Percentiles rank a stretch among this genome's conserved stretches.
These are phyloP conservation scores for Tortricodes alternella DNA, from an alignment of 2,888 invertebrate species.

Conservation along the genomic window DNA sequence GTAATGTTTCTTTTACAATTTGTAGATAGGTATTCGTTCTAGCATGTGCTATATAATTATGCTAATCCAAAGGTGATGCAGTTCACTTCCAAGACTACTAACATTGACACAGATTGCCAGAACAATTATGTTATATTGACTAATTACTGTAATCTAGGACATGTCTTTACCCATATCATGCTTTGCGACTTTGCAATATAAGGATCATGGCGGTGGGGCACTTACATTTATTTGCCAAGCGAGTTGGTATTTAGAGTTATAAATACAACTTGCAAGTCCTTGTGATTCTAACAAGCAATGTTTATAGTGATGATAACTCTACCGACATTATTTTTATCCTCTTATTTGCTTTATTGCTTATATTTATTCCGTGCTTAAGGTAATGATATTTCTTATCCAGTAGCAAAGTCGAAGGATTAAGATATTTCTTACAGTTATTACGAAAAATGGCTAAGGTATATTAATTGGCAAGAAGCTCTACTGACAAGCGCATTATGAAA, in stretches of 20 bases:
- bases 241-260: not conserved
- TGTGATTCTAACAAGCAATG: not conserved
- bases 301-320: not conserved
- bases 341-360: too few relatives aligned
- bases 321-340: too few relatives aligned
- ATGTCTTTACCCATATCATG: conserved; percentile 2
- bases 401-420: too few relatives aligned
- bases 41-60: not conserved
- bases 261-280: too few relatives aligned
- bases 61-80: conserved; percentile 5
- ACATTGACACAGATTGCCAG: conserved; percentile 24
- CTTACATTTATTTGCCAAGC: not conserved
- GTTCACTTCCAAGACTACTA: conserved; percentile 25
- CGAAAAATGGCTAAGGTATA: too few relatives aligned
- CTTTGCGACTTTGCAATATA: not conserved
- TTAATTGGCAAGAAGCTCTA: too few relatives aligned
- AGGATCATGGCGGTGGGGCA: not conserved
- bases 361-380: too few relatives aligned
- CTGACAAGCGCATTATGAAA: too few relatives aligned
- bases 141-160: conserved; percentile 20
- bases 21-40: too few relatives aligned
- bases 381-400: too few relatives aligned
- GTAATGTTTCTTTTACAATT: too few relatives aligned
- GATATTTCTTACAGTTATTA: too few relatives aligned
- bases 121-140: conserved; percentile 21